These are phyloP conservation scores for Triplophysa bombifrons DNA, from an alignment of 2,797 vertebrate species.

Conservation along the genomic window DNA sequence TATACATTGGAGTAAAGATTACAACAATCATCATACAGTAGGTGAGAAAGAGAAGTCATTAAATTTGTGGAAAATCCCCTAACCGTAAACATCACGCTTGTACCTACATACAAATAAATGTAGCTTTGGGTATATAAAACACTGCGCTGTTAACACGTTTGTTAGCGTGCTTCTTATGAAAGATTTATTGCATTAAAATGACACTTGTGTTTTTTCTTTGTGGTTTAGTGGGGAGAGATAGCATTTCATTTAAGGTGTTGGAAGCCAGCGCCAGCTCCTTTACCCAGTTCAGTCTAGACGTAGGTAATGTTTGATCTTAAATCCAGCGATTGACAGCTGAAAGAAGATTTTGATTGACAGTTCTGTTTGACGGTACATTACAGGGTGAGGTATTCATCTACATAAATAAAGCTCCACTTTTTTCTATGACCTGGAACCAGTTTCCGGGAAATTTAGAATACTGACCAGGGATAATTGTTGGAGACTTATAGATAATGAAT, in stretches of 20 bases:
- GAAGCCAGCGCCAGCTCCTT: conserved; percentile 65
- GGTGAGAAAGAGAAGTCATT: conserved; percentile 30
- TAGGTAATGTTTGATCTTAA: conserved; percentile 67
- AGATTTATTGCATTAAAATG: conserved; percentile 72
- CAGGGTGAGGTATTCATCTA: not conserved
- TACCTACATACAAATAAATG: not conserved
- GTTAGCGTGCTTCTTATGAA: conserved; percentile 58
- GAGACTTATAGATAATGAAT: not conserved
- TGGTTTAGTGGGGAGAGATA: conserved; percentile 66
- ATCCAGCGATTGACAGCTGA: conserved; percentile 63
- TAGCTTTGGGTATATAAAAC: conserved; percentile 33
- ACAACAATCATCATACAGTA: conserved; percentile 17
- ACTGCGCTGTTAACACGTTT: conserved; percentile 45
- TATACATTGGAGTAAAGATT: conserved; percentile 13
- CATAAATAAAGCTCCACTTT: not conserved
- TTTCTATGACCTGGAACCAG: not conserved
- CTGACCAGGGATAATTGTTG: not conserved
- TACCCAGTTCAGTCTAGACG: conserved; percentile 70
- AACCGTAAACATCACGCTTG: not conserved
- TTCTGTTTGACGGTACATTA: not conserved
- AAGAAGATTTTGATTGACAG: conserved; percentile 45
- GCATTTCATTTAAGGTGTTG: conserved; percentile 48
- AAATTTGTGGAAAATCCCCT: conserved; percentile 39
- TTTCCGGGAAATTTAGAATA: not conserved
- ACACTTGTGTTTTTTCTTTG: conserved; percentile 66